These are phyloP conservation scores for Flexamia atlantica DNA, from an alignment of 2,888 invertebrate species.

Conservation along the genomic window DNA sequence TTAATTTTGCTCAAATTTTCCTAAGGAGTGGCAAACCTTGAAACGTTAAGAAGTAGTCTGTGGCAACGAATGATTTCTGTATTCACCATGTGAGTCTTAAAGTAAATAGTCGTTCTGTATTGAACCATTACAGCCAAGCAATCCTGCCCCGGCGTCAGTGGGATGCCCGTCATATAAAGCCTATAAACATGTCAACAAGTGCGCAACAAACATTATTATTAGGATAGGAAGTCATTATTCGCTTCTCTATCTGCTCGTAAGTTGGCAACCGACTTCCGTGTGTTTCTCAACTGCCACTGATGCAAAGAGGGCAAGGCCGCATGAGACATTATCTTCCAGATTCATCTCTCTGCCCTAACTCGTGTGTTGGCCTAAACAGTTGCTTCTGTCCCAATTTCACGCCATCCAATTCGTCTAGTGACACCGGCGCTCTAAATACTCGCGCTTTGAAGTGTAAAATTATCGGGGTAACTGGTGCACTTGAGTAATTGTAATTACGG, in stretches of 20 bases:
- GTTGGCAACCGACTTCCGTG: not conserved
- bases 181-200: not conserved
- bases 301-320: slow-evolving; percentile 13
- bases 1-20: too few relatives aligned
- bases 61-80: too few relatives aligned
- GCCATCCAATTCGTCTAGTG: slow-evolving; percentile 7
- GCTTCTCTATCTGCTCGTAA: slow-evolving; percentile 28
- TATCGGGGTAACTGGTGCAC: not conserved
- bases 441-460: slow-evolving; percentile 28
- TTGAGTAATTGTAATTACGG: slow-evolving; percentile 27
- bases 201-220: slow-evolving; percentile 6
- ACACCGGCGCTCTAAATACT: slow-evolving; percentile 10
- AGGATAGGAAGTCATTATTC: slow-evolving; percentile 28
- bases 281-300: slow-evolving; percentile 6
- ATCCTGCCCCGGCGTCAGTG: not conserved
- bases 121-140: not conserved
- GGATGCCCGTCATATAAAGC: not conserved
- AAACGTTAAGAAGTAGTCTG: too few relatives aligned
- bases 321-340: not conserved
- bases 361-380: not conserved
- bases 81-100: too few relatives aligned
- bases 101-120: too few relatives aligned
- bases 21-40: too few relatives aligned
- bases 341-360: slow-evolving; percentile 16
- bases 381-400: not conserved